These are phyloP conservation scores for Boloria selene DNA, from an alignment of 2,888 invertebrate genomes.

Conservation along the genomic window DNA sequence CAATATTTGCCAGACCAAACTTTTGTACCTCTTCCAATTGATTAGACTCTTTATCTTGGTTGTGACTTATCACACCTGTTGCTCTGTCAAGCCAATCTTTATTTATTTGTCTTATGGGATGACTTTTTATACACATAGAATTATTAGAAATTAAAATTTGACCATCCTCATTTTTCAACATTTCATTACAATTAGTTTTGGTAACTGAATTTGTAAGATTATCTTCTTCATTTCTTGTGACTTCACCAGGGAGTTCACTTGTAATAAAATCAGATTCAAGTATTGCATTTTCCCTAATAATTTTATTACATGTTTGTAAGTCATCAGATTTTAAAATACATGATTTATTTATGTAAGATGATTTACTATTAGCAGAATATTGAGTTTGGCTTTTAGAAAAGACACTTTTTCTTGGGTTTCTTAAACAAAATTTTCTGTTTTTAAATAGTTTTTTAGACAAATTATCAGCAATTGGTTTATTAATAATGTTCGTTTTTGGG, in stretches of 20 bases:
- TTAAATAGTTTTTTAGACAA: slow-evolving; percentile 87
- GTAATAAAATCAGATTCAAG: background rate
- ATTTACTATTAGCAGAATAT: slow-evolving; percentile 25
- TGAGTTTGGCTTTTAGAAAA: slow-evolving; percentile 17
- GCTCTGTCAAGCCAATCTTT: slow-evolving; percentile 73
- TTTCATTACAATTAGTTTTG: background rate
- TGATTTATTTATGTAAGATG: slow-evolving; percentile 42
- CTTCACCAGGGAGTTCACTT: background rate
- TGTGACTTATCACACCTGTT: slow-evolving; percentile 61
- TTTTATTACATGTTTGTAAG: background rate
- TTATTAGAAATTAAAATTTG: slow-evolving; percentile 23
- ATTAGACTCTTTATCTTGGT: slow-evolving; percentile 37
- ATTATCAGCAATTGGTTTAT: slow-evolving; percentile 73
- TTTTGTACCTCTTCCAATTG: slow-evolving; percentile 40
- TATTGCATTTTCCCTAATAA: background rate
- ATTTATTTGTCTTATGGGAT: slow-evolving; percentile 62
- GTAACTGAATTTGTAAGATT: background rate
- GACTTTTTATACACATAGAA: slow-evolving; percentile 41
- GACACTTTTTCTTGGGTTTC: slow-evolving; percentile 88
- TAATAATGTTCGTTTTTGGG: slow-evolving; percentile 47
- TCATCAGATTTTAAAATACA: slow-evolving; percentile 24
- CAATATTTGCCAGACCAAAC: slow-evolving; percentile 70
- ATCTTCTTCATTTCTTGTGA: background rate
- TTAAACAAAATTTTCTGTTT: slow-evolving; percentile 85
- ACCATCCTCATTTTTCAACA: slow-evolving; percentile 17